Evolutionary conservation across 2,888 invertebrate genomes (phyloP).

Genomic region (Pristionchus maxplancki): DNA sequence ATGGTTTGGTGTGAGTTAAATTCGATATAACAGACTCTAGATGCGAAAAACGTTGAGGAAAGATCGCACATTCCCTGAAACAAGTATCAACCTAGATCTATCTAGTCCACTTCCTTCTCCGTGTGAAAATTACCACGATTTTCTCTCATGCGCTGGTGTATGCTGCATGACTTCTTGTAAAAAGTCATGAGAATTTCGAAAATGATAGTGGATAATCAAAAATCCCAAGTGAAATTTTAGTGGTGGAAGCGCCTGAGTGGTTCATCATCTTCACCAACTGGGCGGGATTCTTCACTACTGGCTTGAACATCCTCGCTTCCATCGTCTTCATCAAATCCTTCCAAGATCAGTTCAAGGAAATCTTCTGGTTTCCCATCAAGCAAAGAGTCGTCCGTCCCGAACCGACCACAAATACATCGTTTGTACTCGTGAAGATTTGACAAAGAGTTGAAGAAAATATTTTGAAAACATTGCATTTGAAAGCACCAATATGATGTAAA

Average conservation of each 20-base stretch:
- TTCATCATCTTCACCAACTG: neutral
- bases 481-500: too few species aligned
- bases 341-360: slow-evolving; percentile 20
- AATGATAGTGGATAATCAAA: too few species aligned
- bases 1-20: neutral
- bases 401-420: neutral
- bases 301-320: slow-evolving; percentile 1
- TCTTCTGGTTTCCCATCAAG: slow-evolving; percentile 14
- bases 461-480: too few species aligned
- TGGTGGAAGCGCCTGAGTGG: neutral
- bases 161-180: neutral
- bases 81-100: neutral
- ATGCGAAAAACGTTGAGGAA: neutral
- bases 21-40: neutral
- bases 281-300: slow-evolving; percentile 31
- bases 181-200: neutral
- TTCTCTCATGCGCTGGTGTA: neutral
- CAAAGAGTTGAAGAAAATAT: neutral
- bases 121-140: neutral
- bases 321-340: slow-evolving; percentile 8
- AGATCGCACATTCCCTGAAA: too few species aligned
- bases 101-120: neutral
- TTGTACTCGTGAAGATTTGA: neutral
- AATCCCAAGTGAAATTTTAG: neutral
- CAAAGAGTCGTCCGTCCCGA: neutral